A percentile compares a stretch with the other conserved stretches of the same genome.
Conservation (phyloP, 2,888 invertebrate species). For the Pseudoips prasinana region DNA sequence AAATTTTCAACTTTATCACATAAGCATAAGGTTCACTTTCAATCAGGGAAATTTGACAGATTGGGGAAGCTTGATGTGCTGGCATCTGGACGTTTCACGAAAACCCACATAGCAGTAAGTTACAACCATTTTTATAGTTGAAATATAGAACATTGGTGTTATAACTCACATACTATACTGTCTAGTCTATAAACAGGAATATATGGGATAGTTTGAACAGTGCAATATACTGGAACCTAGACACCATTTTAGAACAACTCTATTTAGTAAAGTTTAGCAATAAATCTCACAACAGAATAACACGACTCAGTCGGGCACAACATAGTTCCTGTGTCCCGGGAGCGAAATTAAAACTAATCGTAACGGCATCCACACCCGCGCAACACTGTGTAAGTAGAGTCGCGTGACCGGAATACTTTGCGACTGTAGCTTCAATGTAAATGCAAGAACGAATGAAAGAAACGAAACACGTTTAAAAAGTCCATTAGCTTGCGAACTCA, state of each 20-base stretch:
- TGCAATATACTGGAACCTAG: neutral
- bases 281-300: slow-evolving; percentile 38
- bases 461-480: slow-evolving; percentile 48
- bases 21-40: too few relatives aligned
- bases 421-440: slow-evolving; percentile 26
- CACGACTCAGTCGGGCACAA: slow-evolving; percentile 22
- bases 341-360: slow-evolving; percentile 58
- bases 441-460: slow-evolving; percentile 31
- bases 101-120: too few relatives aligned
- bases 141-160: too few relatives aligned
- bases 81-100: too few relatives aligned
- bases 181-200: too few relatives aligned
- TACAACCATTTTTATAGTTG: too few relatives aligned
- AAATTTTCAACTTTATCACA: too few relatives aligned
- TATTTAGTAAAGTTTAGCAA: slow-evolving; percentile 33
- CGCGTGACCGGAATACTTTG: slow-evolving; percentile 47
- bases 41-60: too few relatives aligned
- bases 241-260: too few relatives aligned
- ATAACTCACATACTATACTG: too few relatives aligned
- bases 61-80: too few relatives aligned
- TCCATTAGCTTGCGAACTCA: slow-evolving; percentile 47
- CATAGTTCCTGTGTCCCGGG: slow-evolving; percentile 44
- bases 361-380: slow-evolving; percentile 35
- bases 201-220: neutral
- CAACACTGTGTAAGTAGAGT: slow-evolving; percentile 36